These are phyloP conservation scores for Ornithorhynchus anatinus DNA, from an alignment of 2,113 vertebrate species.

Conservation along the genomic window DNA sequence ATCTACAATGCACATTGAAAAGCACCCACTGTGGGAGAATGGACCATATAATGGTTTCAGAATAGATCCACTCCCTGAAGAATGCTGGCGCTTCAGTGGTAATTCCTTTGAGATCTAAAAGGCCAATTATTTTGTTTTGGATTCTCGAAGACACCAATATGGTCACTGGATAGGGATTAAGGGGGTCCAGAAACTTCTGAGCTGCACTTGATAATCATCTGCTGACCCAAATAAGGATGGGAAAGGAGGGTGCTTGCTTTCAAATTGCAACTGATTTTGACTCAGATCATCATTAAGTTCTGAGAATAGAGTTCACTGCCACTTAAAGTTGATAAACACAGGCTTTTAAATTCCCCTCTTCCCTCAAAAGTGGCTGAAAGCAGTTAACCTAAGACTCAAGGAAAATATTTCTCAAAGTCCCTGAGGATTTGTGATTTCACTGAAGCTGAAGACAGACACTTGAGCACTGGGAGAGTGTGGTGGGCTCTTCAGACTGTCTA, in stretches of 20 bases:
- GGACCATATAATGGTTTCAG: too few species aligned
- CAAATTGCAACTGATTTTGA: background rate
- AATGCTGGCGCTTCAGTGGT: too few species aligned
- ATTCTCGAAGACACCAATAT: background rate
- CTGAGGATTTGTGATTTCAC: conserved; percentile 15
- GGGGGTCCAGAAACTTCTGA: background rate
- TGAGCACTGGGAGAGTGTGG: background rate
- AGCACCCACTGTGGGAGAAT: too few species aligned
- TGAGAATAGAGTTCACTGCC: conserved; percentile 6
- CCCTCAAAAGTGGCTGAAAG: conserved; percentile 16
- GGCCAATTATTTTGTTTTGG: background rate
- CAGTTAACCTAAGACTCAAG: conserved; percentile 23
- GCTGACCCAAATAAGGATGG: background rate
- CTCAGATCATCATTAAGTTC: background rate
- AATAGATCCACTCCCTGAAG: too few species aligned
- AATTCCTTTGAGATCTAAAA: too few species aligned
- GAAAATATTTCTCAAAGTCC: conserved; percentile 14
- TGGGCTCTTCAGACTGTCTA: background rate
- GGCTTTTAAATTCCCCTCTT: conserved; percentile 15
- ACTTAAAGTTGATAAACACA: conserved; percentile 3
- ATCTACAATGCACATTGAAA: too few species aligned
- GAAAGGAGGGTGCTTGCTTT: background rate
- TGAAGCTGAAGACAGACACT: conserved; percentile 9
- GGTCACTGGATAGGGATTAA: background rate
- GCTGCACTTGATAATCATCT: background rate